Evolutionary conservation across 1,140 invertebrate genomes (phyloP).

Genomic region (Formica exsecta): DNA sequence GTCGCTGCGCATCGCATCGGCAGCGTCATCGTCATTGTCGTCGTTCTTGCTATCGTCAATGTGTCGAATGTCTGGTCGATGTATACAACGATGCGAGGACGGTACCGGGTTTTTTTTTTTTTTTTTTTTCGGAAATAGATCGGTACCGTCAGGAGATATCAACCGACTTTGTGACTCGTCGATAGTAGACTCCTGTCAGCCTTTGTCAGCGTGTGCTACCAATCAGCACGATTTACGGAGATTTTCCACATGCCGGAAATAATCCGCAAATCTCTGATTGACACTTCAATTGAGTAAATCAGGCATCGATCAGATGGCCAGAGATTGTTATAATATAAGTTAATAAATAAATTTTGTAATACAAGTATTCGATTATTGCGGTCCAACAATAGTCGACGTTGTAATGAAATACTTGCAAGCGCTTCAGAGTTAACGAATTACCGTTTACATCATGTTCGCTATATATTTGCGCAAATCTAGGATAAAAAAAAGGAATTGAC

Average conservation of each 20-base stretch:
- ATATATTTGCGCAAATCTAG: neutral
- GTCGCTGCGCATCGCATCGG: neutral
- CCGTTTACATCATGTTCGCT: neutral
- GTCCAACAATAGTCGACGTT: neutral
- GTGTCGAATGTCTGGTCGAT: neutral
- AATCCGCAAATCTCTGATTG: conserved; percentile 46
- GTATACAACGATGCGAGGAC: conserved; percentile 13
- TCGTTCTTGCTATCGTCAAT: neutral
- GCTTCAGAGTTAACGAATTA: conserved; percentile 20
- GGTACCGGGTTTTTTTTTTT: neutral
- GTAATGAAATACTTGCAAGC: conserved; percentile 44
- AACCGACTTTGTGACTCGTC: conserved; percentile 62
- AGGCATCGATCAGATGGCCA: neutral
- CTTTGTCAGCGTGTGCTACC: conserved; percentile 6
- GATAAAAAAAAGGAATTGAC: neutral
- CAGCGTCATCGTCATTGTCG: neutral
- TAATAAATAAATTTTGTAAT: neutral
- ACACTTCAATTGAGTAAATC: conserved; percentile 44
- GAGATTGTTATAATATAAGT: neutral
- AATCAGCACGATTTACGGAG: conserved; percentile 26
- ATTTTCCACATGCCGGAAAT: conserved; percentile 51
- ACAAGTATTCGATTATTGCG: conserved; percentile 26
- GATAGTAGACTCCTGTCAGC: conserved; percentile 16
- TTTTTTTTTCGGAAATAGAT: conserved; percentile 58
- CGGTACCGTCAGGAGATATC: conserved; percentile 47